Base-by-base conservation (phyloP, 2,797 vertebrate species). In the Anguilla obscura region DNA sequence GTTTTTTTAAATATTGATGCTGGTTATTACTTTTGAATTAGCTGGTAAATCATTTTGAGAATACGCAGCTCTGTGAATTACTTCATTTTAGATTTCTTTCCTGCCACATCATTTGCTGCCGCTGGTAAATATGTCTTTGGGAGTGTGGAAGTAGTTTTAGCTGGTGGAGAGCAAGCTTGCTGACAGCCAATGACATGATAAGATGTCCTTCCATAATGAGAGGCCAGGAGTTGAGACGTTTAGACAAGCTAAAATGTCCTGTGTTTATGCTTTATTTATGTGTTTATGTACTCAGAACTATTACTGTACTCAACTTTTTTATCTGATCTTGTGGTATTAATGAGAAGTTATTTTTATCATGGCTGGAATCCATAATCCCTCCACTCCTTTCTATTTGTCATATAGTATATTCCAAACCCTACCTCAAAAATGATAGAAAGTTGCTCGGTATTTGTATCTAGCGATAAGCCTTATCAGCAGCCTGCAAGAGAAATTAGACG, bases 391-490 rank as follows among this genome's bases (percentile, higher is more conserved):
- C 16, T 40, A 6, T 4, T 14, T 5, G 30, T 9, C 69, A 71
- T 16, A 7, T 40, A 36, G 18, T 14, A 79, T 5, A n/a, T n/a
- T 50, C 30, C 50, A 24, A 60, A 85, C 54, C 21, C 3, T 45
- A 30, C 54, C 30, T 18, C 3, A 58, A 85, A 50, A 60, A 85
- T 85, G 24, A 7, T 52, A 84, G 85, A 74, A 88, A 21, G 76
- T 27, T 63, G 85, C 88, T 88, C 40, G 58, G 82, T 88, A 69
- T 88, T 85, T 88, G 84, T 40, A 48, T 58, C 27, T 66, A 40
- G 33, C 36, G 88, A 86, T 86, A 82, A 86, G 74, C 58, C 85
- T 86, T 76, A 86, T 86, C 85, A 30, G 85, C 66, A 50, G 12
- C 24, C 45, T 74, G 48, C 69, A 71, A 54, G 48, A 76, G 40